Conservation (phyloP, 1,140 invertebrate species). For the Cryptotermes secundus region DNA sequence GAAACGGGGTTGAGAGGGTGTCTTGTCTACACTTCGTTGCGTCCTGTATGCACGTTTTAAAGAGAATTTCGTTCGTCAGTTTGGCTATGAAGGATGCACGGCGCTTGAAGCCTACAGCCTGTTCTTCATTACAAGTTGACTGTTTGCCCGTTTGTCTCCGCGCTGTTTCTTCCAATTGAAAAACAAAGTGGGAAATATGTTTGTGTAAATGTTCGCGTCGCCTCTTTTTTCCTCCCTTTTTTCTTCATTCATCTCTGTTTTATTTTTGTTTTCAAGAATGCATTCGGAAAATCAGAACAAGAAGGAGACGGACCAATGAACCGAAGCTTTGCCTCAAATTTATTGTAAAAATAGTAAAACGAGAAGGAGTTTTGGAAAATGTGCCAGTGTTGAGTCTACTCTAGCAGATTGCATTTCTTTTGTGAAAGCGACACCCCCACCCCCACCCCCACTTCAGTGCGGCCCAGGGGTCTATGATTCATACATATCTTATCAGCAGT, state of each 20-base stretch:
- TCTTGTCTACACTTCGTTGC: not conserved
- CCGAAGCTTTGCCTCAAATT: not conserved
- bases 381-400: not conserved
- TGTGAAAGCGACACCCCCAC: not conserved
- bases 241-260: not conserved
- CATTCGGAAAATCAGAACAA: not conserved
- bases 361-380: not conserved
- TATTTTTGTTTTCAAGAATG: conserved; percentile 13
- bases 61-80: not conserved
- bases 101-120: not conserved
- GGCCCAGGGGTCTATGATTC: too few species aligned
- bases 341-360: conserved; percentile 9
- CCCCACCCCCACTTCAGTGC: too few species aligned
- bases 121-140: not conserved
- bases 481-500: not conserved
- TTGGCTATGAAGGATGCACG: not conserved
- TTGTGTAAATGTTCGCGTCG: conserved; percentile 11
- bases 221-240: not conserved
- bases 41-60: conserved; percentile 2
- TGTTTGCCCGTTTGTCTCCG: not conserved
- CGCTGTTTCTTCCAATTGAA: not conserved
- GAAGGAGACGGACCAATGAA: not conserved
- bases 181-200: conserved; percentile 13
- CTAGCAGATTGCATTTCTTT: not conserved
- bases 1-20: not conserved